Evolutionary conservation across 2,797 vertebrate species (phyloP), one percentile per base, ranked within the genome.

Genomic region (Eleutherodactylus coqui): DNA sequence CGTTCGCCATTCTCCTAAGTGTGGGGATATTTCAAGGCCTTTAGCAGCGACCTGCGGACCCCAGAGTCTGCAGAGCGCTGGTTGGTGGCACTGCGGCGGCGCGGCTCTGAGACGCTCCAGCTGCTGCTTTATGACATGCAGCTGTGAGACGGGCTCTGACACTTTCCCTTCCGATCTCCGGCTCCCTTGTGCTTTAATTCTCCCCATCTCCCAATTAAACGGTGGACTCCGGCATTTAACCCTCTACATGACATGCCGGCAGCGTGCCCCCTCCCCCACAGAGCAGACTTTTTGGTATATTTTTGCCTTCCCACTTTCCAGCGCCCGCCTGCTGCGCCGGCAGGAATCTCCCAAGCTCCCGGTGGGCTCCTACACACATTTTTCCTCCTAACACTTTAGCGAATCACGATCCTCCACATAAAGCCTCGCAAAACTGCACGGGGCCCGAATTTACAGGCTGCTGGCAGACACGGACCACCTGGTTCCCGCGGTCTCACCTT

Each of bases 121-220:
- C 84, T 85, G 84, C 43, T 85, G 16, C 76, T 85, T 85, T 85
- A 85, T 85, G 84, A 79, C 64, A 67, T 55, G 36, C 76, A 85
- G 84, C 84, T 85, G 84, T 21, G 76, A 79, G 38, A 72, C 51
- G 41, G 84, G 29, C 76, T 64, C 67, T 58, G 84, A 85, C 76
- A 85, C 84, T 79, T 85, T 79, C 76, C 76, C 84, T 85, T 85
- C 84, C 76, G 84, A 85, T 85, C 62, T 58, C 38, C 10, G 7
- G 32, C 55, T 84, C 84, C 84, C 84, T 72, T 49, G 76, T 55
- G 75, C 34, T 49, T 55, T 70, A 53, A 60, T 79, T 79, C 41
- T 67, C 62, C 45, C 64, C 51, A 41, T 84, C 27, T 60, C 51
- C 73, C 60, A 81, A 80, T 82, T 73, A 82, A 86, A 62, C 78